Evolutionary conservation across 2,888 invertebrate species (phyloP).

Genomic region (Zele albiditarsus): DNA sequence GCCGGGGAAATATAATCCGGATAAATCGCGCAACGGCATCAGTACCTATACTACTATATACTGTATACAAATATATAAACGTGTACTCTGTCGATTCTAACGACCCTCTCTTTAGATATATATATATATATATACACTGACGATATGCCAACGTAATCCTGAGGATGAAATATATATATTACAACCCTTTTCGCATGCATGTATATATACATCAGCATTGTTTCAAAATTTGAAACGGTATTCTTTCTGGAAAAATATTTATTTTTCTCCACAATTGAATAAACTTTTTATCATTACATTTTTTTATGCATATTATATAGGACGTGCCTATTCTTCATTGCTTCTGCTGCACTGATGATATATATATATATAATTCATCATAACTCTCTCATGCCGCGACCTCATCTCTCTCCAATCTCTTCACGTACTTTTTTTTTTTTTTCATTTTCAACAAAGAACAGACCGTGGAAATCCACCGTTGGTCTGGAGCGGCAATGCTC

Average conservation of each 20-base stretch:
- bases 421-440: constrained; percentile 39
- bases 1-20: constrained; percentile 54
- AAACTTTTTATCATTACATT: neutral
- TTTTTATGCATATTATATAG: neutral
- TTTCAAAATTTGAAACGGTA: neutral
- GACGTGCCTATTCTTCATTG: neutral
- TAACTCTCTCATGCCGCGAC: constrained; percentile 13
- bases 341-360: neutral
- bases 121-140: neutral
- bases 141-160: neutral
- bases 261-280: neutral
- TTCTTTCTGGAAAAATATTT: neutral
- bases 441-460: constrained; percentile 52
- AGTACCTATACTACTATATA: neutral
- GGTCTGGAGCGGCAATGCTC: constrained; percentile 61
- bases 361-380: neutral
- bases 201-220: neutral
- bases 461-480: constrained; percentile 54
- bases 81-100: neutral
- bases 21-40: constrained; percentile 55
- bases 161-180: neutral
- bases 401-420: constrained; percentile 41
- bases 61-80: neutral
- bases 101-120: neutral
- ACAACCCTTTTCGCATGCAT: neutral